These are phyloP conservation scores for Brachynemurus nebulosus DNA, from an alignment of 2,888 invertebrate species.

Conservation along the genomic window DNA sequence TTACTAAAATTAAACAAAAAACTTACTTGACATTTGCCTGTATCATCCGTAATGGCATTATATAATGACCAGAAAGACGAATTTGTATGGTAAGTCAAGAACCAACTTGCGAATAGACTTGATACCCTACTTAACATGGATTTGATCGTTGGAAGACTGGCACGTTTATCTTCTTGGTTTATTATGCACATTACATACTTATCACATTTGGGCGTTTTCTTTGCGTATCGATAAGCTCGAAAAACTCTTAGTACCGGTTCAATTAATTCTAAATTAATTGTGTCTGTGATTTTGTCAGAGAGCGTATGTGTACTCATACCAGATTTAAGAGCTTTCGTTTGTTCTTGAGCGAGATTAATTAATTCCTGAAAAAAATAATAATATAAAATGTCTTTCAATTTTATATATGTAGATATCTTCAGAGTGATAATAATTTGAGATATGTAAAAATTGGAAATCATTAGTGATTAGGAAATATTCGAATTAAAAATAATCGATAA, in stretches of 20 bases:
- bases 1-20: conserved; percentile 21
- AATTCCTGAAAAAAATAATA: conserved; percentile 41
- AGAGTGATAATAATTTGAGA: no score
- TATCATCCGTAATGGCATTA: conserved; percentile 50
- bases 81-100: conserved; percentile 57
- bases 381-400: neutral
- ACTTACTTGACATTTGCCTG: conserved; percentile 58
- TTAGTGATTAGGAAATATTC: no score
- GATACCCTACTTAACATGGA: conserved; percentile 55
- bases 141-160: conserved; percentile 51
- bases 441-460: no score
- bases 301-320: conserved; percentile 54
- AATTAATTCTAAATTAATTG: conserved; percentile 68
- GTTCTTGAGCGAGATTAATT: conserved; percentile 52
- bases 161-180: conserved; percentile 43
- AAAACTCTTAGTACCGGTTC: conserved; percentile 71
- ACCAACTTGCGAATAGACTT: conserved; percentile 64
- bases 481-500: no score
- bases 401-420: no score
- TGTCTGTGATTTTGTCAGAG: conserved; percentile 62
- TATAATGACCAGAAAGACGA: conserved; percentile 69
- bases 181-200: conserved; percentile 66
- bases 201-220: conserved; percentile 55
- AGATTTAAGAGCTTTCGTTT: conserved; percentile 42
- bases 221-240: conserved; percentile 62